Conservation (phyloP, 2,113 vertebrate genomes). For the Gallinago paraguaiae region DNA sequence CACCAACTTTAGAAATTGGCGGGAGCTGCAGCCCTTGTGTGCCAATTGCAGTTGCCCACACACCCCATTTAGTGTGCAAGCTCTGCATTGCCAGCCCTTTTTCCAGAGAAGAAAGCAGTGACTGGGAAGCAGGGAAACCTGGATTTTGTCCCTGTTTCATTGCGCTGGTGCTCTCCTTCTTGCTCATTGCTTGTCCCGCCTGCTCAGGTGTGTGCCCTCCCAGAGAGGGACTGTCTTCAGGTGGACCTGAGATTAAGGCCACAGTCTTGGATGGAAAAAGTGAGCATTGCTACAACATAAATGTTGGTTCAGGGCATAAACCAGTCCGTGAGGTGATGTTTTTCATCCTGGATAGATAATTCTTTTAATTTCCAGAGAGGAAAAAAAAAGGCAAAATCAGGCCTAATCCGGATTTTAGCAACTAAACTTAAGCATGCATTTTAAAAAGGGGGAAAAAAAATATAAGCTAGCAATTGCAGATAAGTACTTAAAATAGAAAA, state of each 20-base stretch:
- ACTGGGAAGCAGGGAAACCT: background rate
- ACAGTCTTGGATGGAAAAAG: background rate
- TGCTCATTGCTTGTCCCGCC: rapidly evolving
- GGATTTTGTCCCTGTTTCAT: background rate
- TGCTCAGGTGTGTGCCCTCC: rapidly evolving
- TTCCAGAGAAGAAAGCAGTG: background rate
- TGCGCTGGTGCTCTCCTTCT: background rate
- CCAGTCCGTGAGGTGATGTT: background rate
- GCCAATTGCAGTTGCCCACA: rapidly evolving
- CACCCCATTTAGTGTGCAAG: rapidly evolving
- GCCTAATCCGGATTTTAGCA: background rate
- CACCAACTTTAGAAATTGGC: background rate
- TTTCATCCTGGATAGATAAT: background rate
- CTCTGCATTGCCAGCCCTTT: background rate
- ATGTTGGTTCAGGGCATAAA: background rate
- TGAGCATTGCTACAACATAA: background rate
- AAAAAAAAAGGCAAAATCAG: background rate
- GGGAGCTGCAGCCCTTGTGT: background rate
- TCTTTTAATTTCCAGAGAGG: background rate
- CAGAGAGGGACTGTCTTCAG: background rate
- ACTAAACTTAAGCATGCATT: background rate
- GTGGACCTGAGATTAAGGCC: background rate
- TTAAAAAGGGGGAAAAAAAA: background rate
- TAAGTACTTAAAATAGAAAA: background rate
- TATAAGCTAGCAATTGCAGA: background rate